A percentile compares a stretch with the other conserved stretches of the same genome.
phyloP scores from a whole-genome alignment of 2,797 vertebrate species.

The Cercopithecus mitis region DNA sequence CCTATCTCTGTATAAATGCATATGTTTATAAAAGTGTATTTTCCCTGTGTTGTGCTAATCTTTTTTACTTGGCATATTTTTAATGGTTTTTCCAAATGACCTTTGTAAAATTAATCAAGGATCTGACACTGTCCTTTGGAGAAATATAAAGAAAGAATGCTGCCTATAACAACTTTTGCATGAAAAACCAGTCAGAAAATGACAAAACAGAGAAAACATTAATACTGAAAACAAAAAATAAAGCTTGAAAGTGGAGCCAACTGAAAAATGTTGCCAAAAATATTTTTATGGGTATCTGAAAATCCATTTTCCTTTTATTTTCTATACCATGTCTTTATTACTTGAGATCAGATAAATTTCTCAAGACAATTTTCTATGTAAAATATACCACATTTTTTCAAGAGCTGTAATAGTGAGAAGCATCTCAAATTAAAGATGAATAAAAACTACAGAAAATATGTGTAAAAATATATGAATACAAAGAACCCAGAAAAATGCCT shows the following conservation, averaged over 20 bases:
- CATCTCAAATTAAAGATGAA: slow-evolving; percentile 86
- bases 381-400: slow-evolving; percentile 81
- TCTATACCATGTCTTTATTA: slow-evolving; percentile 79
- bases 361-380: slow-evolving; percentile 80
- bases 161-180: slow-evolving; percentile 72
- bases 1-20: slow-evolving; percentile 52
- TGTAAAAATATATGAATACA: slow-evolving; percentile 83
- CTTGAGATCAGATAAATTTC: slow-evolving; percentile 82
- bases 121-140: slow-evolving; percentile 77
- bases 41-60: slow-evolving; percentile 65
- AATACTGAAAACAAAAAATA: slow-evolving; percentile 61
- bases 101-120: slow-evolving; percentile 81
- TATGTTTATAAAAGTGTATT: slow-evolving; percentile 61
- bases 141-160: slow-evolving; percentile 72
- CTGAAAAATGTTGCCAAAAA: slow-evolving; percentile 70
- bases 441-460: slow-evolving; percentile 83
- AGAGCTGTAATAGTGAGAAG: slow-evolving; percentile 75
- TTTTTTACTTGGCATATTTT: slow-evolving; percentile 71
- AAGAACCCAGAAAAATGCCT: slow-evolving; percentile 85
- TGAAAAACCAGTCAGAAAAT: slow-evolving; percentile 69
- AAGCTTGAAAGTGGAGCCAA: slow-evolving; percentile 71
- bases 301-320: slow-evolving; percentile 77
- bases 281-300: slow-evolving; percentile 77
- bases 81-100: slow-evolving; percentile 80
- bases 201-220: slow-evolving; percentile 74